These are phyloP conservation scores for Anoura caudifer DNA, from an alignment of 2,113 vertebrate genomes.

Conservation along the genomic window DNA sequence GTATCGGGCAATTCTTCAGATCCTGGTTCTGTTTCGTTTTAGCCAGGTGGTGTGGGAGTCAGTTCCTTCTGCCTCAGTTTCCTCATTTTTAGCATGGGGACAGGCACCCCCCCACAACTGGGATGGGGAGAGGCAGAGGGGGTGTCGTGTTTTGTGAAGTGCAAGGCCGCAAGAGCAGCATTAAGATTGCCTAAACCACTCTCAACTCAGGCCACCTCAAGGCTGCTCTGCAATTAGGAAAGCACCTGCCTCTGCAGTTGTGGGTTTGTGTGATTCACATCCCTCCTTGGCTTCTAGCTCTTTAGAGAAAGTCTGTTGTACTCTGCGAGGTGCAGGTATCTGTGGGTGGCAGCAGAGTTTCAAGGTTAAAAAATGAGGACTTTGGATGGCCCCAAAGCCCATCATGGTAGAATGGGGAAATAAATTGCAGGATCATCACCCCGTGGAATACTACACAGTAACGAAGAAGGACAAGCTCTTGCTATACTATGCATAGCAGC, in stretches of 20 bases:
- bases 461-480: background rate
- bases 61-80: background rate
- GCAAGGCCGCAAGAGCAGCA: no score
- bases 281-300: background rate
- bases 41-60: background rate
- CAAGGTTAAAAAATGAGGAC: background rate
- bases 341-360: conserved; percentile 21
- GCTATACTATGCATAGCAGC: accelerated
- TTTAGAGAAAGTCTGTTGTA: background rate
- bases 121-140: background rate
- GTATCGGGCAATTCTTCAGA: background rate
- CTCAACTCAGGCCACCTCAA: background rate
- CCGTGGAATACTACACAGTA: background rate
- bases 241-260: background rate
- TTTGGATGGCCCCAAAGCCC: background rate
- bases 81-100: background rate
- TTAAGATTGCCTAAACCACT: background rate
- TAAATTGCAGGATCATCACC: accelerated
- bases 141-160: background rate
- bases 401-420: background rate
- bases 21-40: background rate
- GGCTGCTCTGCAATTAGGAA: background rate
- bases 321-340: background rate
- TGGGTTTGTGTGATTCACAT: background rate
- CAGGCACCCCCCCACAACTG: accelerated